Percentiles rank a stretch among this genome's conserved stretches.
Evolutionary conservation across 2,888 invertebrate genomes (phyloP).

Genomic region (Zeuzera pyrina): DNA sequence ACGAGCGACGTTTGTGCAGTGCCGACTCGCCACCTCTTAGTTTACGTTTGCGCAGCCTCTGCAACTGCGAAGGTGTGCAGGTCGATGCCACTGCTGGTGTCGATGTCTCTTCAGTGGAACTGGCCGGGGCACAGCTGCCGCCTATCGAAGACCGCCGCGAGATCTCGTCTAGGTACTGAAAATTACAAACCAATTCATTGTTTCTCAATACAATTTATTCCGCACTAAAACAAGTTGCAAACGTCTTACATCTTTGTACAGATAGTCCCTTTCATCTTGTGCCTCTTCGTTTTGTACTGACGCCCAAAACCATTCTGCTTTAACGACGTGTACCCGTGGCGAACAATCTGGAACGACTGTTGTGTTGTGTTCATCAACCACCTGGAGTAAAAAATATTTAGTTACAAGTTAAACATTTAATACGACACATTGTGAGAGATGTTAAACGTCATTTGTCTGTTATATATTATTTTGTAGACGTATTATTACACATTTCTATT

Average conservation of each 20-base stretch:
- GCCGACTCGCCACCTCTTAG: constrained; percentile 73
- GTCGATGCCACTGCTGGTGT: constrained; percentile 14
- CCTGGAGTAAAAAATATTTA: constrained; percentile 69
- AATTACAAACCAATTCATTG: neutral
- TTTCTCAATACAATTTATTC: neutral
- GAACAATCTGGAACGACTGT: constrained; percentile 81
- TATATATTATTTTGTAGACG: no score
- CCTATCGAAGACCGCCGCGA: constrained; percentile 66
- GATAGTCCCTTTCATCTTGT: constrained; percentile 91
- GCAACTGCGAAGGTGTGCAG: constrained; percentile 52
- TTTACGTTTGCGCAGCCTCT: constrained; percentile 85
- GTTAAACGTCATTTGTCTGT: no score
- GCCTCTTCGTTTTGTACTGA: constrained; percentile 96
- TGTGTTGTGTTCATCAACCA: constrained; percentile 86
- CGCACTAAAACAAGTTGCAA: constrained; percentile 1
- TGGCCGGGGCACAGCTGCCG: constrained; percentile 25
- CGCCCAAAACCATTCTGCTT: constrained; percentile 98
- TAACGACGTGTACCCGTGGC: constrained; percentile 82
- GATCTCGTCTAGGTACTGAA: constrained; percentile 58
- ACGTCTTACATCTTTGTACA: constrained; percentile 89
- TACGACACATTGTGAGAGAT: no score
- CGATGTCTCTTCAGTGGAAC: constrained; percentile 12
- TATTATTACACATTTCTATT: no score
- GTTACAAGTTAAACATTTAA: no score
- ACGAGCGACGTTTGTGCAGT: constrained; percentile 85